Percentiles rank a stretch among this genome's conserved stretches.
Conservation (phyloP, 2,888 invertebrate genomes). For the Temnothorax ravouxi region DNA sequence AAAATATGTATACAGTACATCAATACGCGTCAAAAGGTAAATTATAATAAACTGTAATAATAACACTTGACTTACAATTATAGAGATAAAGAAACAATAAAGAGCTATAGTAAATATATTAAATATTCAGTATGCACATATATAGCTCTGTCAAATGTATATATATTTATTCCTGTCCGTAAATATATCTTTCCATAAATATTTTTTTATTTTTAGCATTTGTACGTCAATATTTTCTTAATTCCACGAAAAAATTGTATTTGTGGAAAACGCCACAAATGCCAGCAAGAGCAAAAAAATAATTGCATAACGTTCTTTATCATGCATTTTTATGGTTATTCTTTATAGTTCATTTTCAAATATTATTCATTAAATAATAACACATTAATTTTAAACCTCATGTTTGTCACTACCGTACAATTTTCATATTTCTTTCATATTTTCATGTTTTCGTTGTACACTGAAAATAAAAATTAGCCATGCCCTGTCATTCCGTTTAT, state of each 20-base stretch:
- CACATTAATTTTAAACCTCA: background rate
- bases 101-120: background rate
- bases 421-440: slow-evolving; percentile 6
- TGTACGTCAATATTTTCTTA: background rate
- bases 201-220: background rate
- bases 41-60: slow-evolving; percentile 10
- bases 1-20: background rate
- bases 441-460: slow-evolving; percentile 7
- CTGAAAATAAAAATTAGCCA: background rate
- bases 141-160: background rate
- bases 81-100: background rate
- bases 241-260: background rate
- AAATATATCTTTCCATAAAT: background rate
- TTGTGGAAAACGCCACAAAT: background rate
- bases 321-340: background rate
- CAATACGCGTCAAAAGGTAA: background rate
- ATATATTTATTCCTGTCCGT: background rate
- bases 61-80: background rate
- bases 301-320: background rate
- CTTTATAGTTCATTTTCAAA: background rate
- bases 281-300: background rate
- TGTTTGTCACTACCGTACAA: background rate
- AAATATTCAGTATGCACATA: background rate
- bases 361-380: background rate
- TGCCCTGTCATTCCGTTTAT: background rate